Percentiles rank a stretch among this genome's conserved stretches.
phyloP scores from a whole-genome alignment of 1,140 invertebrate species.

The Drosophila lacteicornis region DNA sequence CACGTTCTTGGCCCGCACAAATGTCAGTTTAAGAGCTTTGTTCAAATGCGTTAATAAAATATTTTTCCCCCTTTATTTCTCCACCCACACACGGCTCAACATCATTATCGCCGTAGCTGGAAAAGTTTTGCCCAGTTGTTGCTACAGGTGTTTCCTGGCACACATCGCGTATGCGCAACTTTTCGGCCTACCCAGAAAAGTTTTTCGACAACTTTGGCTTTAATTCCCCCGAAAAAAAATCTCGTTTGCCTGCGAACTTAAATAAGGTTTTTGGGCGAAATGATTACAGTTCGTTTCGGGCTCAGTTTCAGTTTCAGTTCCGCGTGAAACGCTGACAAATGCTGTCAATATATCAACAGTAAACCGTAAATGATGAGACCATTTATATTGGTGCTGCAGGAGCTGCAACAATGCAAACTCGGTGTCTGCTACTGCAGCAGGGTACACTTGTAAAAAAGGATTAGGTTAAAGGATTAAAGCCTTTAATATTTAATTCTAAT shows the following conservation, averaged over 20 bases:
- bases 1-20: conserved; percentile 43
- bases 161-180: conserved; percentile 48
- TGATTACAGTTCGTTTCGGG: conserved; percentile 33
- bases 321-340: conserved; percentile 66
- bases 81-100: conserved; percentile 15
- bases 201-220: conserved; percentile 47
- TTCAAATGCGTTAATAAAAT: conserved; percentile 68
- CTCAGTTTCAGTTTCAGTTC: conserved; percentile 22
- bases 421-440: conserved; percentile 9
- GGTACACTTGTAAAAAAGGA: background rate
- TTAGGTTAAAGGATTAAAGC: background rate
- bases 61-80: conserved; percentile 23
- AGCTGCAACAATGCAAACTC: conserved; percentile 19
- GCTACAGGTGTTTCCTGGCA: conserved; percentile 58
- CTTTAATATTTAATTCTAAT: background rate
- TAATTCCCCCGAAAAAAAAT: conserved; percentile 13
- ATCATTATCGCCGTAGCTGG: conserved; percentile 52
- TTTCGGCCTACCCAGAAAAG: conserved; percentile 49
- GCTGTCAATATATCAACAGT: conserved; percentile 73
- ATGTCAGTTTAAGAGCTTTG: conserved; percentile 65
- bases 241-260: conserved; percentile 4
- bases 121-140: conserved; percentile 31
- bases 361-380: conserved; percentile 72
- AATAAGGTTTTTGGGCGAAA: background rate
- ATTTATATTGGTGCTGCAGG: conserved; percentile 69